phyloP scores from a whole-genome alignment of 2,113 vertebrate genomes.

The Aldabrachelys gigantea region DNA sequence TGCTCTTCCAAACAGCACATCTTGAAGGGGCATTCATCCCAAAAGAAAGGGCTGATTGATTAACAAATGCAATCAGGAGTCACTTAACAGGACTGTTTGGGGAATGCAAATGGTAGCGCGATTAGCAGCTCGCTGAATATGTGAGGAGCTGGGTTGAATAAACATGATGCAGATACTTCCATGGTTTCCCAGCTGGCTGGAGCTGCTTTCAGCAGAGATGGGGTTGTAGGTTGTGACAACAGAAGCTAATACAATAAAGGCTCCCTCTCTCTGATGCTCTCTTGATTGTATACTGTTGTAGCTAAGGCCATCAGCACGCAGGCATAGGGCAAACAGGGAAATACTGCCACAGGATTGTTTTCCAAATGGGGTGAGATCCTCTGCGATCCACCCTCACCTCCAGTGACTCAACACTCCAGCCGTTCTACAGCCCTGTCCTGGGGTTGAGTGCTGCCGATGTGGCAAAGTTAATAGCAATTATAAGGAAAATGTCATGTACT shows the following conservation, averaged over 20 bases:
- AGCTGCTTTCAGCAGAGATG: not conserved
- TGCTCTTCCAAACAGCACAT: not conserved
- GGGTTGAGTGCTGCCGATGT: not conserved
- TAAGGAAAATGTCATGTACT: not conserved
- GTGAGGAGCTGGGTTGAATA: not conserved
- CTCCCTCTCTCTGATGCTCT: not conserved
- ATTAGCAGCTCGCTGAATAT: not conserved
- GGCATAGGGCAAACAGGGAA: not conserved
- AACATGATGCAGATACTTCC: not conserved
- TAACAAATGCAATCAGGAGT: not conserved
- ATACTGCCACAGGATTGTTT: not conserved
- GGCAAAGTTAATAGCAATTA: not conserved
- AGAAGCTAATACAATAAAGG: not conserved
- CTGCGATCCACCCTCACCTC: not conserved
- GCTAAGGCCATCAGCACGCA: too few relatives aligned
- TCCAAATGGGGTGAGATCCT: too few relatives aligned
- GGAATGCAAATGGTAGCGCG: not conserved
- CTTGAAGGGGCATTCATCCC: not conserved
- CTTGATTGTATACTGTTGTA: not conserved
- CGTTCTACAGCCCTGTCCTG: not conserved
- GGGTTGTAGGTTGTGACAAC: not conserved
- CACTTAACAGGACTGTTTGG: not conserved
- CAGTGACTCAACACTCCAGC: not conserved
- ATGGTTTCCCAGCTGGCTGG: not conserved
- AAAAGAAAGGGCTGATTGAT: not conserved